phyloP scores from a whole-genome alignment of 1,140 invertebrate genomes.

The Zaprionus taronus region DNA sequence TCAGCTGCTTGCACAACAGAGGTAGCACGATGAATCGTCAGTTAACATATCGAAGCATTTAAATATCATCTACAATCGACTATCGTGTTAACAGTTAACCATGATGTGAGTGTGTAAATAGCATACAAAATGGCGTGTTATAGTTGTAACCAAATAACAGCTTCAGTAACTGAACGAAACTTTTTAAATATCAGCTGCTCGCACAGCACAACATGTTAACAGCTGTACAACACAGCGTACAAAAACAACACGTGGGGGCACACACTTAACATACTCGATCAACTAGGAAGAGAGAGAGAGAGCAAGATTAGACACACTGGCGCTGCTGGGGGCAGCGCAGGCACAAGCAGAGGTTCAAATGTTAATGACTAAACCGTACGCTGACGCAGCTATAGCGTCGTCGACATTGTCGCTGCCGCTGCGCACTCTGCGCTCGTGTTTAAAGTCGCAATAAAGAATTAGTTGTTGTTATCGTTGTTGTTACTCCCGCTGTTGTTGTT shows the following conservation, averaged over 20 bases:
- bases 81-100: no score
- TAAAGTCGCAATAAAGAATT: constrained; percentile 72
- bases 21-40: no score
- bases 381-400: constrained; percentile 3
- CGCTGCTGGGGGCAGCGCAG: constrained; percentile 30
- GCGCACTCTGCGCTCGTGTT: constrained; percentile 33
- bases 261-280: not conserved
- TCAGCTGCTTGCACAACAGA: no score
- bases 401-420: not conserved
- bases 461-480: constrained; percentile 25
- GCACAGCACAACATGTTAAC: constrained; percentile 15
- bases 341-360: constrained; percentile 51
- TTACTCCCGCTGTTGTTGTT: constrained; percentile 22
- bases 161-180: not conserved
- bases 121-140: no score
- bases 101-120: no score
- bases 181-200: not conserved
- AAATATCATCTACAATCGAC: no score
- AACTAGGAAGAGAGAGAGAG: not conserved
- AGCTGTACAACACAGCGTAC: not conserved
- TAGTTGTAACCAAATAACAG: not conserved
- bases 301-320: constrained; percentile 39
- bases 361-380: constrained; percentile 66
- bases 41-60: no score
- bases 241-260: constrained; percentile 1